Conservation (phyloP, 2,797 vertebrate genomes). For the Paratrypauchen microcephalus region DNA sequence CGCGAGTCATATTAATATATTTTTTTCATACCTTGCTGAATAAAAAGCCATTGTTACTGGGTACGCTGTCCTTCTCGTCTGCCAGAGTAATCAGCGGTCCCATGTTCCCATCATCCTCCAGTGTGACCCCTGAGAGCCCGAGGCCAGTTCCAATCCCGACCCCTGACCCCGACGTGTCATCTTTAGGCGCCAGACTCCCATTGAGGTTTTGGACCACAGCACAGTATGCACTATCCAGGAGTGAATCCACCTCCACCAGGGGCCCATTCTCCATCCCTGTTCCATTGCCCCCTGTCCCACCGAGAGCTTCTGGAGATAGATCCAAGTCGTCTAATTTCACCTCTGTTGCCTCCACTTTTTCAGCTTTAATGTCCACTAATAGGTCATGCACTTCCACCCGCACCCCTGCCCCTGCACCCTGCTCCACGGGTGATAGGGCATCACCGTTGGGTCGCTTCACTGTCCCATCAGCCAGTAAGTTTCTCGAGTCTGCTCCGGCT, state of each 20-base stretch:
- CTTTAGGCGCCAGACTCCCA: slow-evolving; percentile 84
- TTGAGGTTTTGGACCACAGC: slow-evolving; percentile 95
- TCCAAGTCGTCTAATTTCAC: slow-evolving; percentile 98
- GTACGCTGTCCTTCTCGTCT: slow-evolving; percentile 94
- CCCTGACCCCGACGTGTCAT: slow-evolving; percentile 72
- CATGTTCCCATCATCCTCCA: slow-evolving; percentile 89
- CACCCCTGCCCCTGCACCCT: slow-evolving; percentile 82
- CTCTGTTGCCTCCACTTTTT: slow-evolving; percentile 98
- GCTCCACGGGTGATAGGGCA: slow-evolving; percentile 73
- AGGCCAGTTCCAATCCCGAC: slow-evolving; percentile 72
- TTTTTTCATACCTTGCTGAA: slow-evolving; percentile 88
- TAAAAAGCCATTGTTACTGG: slow-evolving; percentile 90
- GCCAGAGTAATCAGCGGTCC: slow-evolving; percentile 95
- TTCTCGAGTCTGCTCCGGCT: slow-evolving; percentile 83
- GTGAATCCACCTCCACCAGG: slow-evolving; percentile 93
- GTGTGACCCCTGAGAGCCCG: slow-evolving; percentile 58
- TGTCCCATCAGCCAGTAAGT: slow-evolving; percentile 84
- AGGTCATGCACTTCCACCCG: slow-evolving; percentile 97
- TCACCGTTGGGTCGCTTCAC: slow-evolving; percentile 87
- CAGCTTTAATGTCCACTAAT: slow-evolving; percentile 97
- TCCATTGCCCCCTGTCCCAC: slow-evolving; percentile 63
- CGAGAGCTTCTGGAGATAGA: slow-evolving; percentile 90
- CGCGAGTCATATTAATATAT: background rate
- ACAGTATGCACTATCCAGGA: slow-evolving; percentile 93
- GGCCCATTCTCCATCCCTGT: slow-evolving; percentile 86